Percentiles rank a stretch among this genome's conserved stretches.
phyloP scores from a whole-genome alignment of 2,113 vertebrate genomes.

The Silurus glanis region DNA sequence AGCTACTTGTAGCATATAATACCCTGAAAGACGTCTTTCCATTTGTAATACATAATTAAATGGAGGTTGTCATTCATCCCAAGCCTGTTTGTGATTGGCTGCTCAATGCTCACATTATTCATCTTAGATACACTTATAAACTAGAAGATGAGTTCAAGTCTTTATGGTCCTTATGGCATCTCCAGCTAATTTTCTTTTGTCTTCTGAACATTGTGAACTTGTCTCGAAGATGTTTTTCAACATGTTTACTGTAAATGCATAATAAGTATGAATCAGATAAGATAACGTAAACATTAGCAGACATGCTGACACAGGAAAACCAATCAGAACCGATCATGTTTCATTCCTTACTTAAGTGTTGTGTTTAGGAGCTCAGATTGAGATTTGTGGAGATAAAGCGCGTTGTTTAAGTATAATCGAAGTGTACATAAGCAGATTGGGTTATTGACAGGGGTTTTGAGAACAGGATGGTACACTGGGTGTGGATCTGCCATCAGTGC shows the following conservation, averaged over 20 bases:
- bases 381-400: background rate
- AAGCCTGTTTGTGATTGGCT: background rate
- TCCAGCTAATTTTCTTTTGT: no score
- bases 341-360: background rate
- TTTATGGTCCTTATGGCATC: background rate
- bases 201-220: no score
- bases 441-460: background rate
- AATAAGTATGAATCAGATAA: background rate
- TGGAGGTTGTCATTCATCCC: background rate
- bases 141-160: background rate
- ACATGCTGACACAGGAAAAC: background rate
- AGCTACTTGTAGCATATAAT: no score
- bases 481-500: constrained; percentile 12
- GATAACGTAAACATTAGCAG: background rate
- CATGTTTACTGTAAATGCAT: background rate
- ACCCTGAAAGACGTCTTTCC: no score
- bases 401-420: background rate
- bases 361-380: background rate
- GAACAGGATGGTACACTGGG: background rate
- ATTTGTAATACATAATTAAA: background rate
- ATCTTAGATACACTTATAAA: background rate
- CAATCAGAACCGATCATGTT: background rate
- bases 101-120: background rate
- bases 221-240: background rate
- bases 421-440: background rate